Evolutionary conservation across 2,888 invertebrate species (phyloP).

Genomic region (Apodemia duryi): DNA sequence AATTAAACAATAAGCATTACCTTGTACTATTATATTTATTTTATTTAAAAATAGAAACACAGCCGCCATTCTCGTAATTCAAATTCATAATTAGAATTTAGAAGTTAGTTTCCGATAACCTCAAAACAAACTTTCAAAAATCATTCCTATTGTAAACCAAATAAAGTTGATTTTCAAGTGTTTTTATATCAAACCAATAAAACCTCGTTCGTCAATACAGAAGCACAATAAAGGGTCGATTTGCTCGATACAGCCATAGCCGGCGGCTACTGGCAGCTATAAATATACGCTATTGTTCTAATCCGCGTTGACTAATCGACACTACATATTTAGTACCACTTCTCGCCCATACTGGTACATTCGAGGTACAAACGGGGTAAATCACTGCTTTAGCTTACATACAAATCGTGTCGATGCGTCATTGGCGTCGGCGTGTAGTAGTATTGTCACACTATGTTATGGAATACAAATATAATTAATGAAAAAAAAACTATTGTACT

Average conservation of each 20-base stretch:
- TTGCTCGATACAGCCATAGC: constrained; percentile 44
- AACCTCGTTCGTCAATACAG: constrained; percentile 24
- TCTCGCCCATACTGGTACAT: constrained; percentile 5
- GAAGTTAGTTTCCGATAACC: background rate
- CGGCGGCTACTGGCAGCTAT: constrained; percentile 39
- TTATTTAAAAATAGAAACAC: background rate
- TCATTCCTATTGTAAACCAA: background rate
- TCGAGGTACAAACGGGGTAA: constrained; percentile 9
- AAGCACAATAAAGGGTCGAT: constrained; percentile 46
- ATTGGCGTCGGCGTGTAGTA: background rate
- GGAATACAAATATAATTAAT: background rate
- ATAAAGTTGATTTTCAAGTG: constrained; percentile 2
- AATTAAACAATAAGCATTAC: too few relatives aligned
- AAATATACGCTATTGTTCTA: constrained; percentile 67
- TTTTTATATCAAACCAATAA: constrained; percentile 10
- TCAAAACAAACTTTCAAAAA: background rate
- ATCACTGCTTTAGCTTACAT: background rate
- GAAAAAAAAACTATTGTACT: too few relatives aligned
- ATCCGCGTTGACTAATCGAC: constrained; percentile 64
- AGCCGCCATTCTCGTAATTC: constrained; percentile 10
- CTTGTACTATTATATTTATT: background rate
- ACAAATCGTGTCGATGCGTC: constrained; percentile 3
- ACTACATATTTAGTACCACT: constrained; percentile 15
- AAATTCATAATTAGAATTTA: constrained; percentile 5
- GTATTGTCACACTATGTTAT: background rate